phyloP scores from a whole-genome alignment of 2,113 vertebrate genomes.

The Panurus biarmicus region DNA sequence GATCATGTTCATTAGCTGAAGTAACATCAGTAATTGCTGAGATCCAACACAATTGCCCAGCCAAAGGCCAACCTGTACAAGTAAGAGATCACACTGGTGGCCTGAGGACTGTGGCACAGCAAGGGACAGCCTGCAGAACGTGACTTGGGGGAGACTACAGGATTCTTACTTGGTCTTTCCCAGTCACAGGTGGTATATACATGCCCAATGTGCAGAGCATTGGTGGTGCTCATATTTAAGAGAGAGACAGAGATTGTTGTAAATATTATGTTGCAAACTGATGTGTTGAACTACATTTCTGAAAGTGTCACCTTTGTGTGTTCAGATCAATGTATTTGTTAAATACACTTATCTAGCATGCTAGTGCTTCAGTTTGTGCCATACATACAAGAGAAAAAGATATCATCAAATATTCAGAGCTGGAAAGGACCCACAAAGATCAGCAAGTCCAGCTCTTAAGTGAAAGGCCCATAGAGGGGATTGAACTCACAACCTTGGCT shows the following conservation, averaged over 20 bases:
- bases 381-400: neutral
- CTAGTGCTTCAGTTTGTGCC: neutral
- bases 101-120: neutral
- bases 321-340: neutral
- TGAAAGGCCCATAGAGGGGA: neutral
- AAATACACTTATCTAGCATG: neutral
- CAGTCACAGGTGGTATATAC: neutral
- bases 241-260: neutral
- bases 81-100: neutral
- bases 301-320: neutral
- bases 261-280: neutral
- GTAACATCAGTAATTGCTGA: neutral
- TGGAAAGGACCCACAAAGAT: neutral
- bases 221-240: neutral
- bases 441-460: neutral
- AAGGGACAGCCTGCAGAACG: neutral
- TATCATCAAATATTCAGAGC: neutral
- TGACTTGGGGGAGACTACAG: neutral
- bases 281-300: neutral
- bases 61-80: neutral
- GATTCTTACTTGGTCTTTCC: neutral
- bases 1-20: neutral
- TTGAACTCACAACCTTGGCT: neutral
- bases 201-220: neutral
- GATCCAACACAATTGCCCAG: neutral